Percentiles rank a stretch among this genome's conserved stretches.
Conservation (phyloP, 1,140 invertebrate species). For the Pachypeltis micranthus region DNA sequence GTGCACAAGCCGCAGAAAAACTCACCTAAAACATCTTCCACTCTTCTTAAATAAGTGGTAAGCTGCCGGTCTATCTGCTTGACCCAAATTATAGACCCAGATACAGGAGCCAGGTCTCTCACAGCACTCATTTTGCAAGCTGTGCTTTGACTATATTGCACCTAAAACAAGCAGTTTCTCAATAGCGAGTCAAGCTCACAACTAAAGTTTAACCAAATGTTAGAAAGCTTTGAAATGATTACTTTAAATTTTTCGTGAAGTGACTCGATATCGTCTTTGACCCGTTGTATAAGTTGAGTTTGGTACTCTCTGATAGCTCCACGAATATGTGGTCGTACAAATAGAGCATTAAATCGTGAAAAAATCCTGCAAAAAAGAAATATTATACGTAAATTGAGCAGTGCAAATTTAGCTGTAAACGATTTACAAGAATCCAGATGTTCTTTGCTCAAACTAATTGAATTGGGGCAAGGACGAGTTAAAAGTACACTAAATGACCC, state of each 20-base stretch:
- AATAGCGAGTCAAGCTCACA: no score
- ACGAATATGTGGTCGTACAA: constrained; percentile 94
- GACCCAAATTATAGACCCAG: constrained; percentile 97
- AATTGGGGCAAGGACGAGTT: no score
- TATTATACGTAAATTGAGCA: no score
- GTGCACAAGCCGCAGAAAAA: not conserved
- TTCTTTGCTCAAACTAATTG: no score
- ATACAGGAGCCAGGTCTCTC: constrained; percentile 88
- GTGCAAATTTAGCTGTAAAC: no score
- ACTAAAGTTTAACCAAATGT: no score
- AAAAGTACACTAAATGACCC: no score
- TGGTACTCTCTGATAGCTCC: constrained; percentile 98
- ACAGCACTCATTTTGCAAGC: constrained; percentile 80
- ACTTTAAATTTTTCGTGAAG: constrained; percentile 98
- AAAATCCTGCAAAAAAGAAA: constrained; percentile 58
- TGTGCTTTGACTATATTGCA: constrained; percentile 50
- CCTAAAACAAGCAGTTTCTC: constrained; percentile 22
- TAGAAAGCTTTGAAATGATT: no score
- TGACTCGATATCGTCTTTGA: constrained; percentile 97
- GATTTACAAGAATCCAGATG: no score
- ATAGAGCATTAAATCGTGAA: constrained; percentile 94
- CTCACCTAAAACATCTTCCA: constrained; percentile 89
- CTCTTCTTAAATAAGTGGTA: constrained; percentile 89
- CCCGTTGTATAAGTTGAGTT: constrained; percentile 94
- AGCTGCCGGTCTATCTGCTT: constrained; percentile 96